Base-by-base conservation (phyloP, 2,888 invertebrate species). In the Lottia scabra region DNA sequence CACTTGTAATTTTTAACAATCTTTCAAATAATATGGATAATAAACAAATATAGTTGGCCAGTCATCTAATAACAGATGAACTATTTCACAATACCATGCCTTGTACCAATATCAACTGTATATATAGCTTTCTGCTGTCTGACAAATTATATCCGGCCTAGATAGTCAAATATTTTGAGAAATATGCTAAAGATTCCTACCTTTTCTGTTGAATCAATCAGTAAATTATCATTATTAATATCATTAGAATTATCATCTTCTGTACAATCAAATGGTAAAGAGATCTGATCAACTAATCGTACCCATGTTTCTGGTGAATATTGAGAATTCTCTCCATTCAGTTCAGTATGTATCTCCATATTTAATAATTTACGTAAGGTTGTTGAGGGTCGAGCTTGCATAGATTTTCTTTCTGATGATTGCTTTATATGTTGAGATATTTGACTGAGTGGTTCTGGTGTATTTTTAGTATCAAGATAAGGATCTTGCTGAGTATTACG, bases 231-330 rank as follows among this genome's bases (percentile, higher is more conserved):
- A 30, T 27, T 43, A 65, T n/a, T 27, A 16, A 66, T 66, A n/a
- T 66, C 44, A n/a, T 64, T 30, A 19, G 66, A 43, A 23, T 19
- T 43, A 43, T 66, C 66, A 38, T 43, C 66, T 43, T 23, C 43
- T 66, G 38, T 63, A 30, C 68, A 63, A 10, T 63, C 45, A 44
- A 69, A 63, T 8, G 68, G 68, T 63, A 63, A 26, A 30, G 63
- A 69, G 63, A 69, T 69, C 64, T 69, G 63, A n/a, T 69, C 68
- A 45, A 69, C 63, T n/a, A 69, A 44, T 2, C 68, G 68, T 23
- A 69, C 63, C 68, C 68, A 69, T 3, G 68, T 63, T 44, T 69
- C 68, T 44, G 68, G 68, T 10, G 68, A 69, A 43, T 63, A 63
- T 16, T 63, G 63, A 45, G 68, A 69, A 63, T 69, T 69, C 12